Conservation (phyloP, 2,888 invertebrate species). For the Lissocephala sabroskyi region DNA sequence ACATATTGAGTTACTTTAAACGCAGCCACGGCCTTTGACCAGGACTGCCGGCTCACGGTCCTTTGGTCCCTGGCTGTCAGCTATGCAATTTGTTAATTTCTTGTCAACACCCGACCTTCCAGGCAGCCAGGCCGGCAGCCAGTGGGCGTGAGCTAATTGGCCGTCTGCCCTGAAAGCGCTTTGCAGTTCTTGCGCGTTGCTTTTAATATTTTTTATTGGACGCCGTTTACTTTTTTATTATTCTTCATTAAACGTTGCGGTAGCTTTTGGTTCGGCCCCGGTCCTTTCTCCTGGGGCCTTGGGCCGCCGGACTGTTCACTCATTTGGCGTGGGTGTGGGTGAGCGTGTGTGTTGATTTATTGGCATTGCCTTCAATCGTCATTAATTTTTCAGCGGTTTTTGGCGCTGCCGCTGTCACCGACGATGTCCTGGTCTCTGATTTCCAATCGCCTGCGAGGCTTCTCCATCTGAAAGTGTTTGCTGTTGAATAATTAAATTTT, state of each 20-base stretch:
- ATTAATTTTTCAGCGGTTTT: slow-evolving; percentile 55
- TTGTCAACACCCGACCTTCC: slow-evolving; percentile 48
- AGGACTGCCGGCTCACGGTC: too few species aligned
- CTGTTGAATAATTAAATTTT: slow-evolving; percentile 57
- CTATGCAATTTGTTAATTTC: slow-evolving; percentile 53
- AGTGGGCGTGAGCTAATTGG: slow-evolving; percentile 24
- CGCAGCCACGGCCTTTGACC: too few species aligned
- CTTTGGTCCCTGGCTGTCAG: slow-evolving; percentile 10
- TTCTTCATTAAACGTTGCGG: slow-evolving; percentile 49
- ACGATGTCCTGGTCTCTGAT: not conserved
- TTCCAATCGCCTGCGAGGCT: too few species aligned
- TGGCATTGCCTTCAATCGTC: slow-evolving; percentile 51
- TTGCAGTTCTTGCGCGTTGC: slow-evolving; percentile 36
- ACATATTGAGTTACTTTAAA: slow-evolving; percentile 54
- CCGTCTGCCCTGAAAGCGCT: slow-evolving; percentile 12
- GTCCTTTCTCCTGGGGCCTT: too few species aligned
- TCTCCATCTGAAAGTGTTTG: slow-evolving; percentile 35
- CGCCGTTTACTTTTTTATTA: slow-evolving; percentile 39
- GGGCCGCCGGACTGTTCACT: not conserved
- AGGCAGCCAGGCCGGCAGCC: slow-evolving; percentile 5
- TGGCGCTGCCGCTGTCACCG: not conserved
- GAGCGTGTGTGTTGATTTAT: slow-evolving; percentile 52
- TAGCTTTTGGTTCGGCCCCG: not conserved
- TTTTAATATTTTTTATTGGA: slow-evolving; percentile 52
- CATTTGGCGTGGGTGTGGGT: too few species aligned